phyloP scores from a whole-genome alignment of 2,797 vertebrate species.

The Mormyrops boulengeri region DNA sequence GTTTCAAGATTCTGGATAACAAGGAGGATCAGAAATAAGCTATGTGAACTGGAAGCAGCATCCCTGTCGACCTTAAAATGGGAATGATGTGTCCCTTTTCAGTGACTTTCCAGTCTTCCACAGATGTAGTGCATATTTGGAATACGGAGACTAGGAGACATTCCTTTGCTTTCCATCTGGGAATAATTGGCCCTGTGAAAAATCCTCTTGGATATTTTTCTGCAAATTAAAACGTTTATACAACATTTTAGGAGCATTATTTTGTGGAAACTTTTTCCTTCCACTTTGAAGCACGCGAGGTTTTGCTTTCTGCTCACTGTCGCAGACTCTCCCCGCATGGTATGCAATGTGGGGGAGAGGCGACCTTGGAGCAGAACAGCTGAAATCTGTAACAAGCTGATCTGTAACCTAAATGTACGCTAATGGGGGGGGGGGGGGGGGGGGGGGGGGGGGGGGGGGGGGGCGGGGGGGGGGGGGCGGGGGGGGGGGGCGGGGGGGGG shows the following conservation, averaged over 20 bases:
- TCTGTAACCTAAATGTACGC: not conserved
- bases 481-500: too few relatives aligned
- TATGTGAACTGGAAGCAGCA: not conserved
- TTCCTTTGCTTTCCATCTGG: constrained; percentile 30
- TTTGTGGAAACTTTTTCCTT: not conserved
- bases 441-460: too few relatives aligned
- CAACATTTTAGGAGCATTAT: not conserved
- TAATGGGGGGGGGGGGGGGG: too few relatives aligned
- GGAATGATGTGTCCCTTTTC: not conserved
- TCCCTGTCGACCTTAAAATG: not conserved
- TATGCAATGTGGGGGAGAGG: not conserved
- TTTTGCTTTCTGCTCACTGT: not conserved
- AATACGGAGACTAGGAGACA: not conserved
- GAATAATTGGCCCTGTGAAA: constrained; percentile 1
- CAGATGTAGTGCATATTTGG: not conserved
- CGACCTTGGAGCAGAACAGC: not conserved
- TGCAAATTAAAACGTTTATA: not conserved
- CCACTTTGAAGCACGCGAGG: not conserved
- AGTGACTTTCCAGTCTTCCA: not conserved
- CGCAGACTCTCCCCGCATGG: too few relatives aligned
- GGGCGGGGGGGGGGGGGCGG: too few relatives aligned
- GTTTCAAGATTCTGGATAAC: not conserved
- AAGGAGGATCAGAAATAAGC: not conserved
- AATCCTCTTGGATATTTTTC: not conserved
- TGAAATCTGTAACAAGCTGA: not conserved